Evolutionary conservation across 2,888 invertebrate genomes (phyloP), one percentile per base, ranked within the genome.

Genomic region (Lottia gigantea): DNA sequence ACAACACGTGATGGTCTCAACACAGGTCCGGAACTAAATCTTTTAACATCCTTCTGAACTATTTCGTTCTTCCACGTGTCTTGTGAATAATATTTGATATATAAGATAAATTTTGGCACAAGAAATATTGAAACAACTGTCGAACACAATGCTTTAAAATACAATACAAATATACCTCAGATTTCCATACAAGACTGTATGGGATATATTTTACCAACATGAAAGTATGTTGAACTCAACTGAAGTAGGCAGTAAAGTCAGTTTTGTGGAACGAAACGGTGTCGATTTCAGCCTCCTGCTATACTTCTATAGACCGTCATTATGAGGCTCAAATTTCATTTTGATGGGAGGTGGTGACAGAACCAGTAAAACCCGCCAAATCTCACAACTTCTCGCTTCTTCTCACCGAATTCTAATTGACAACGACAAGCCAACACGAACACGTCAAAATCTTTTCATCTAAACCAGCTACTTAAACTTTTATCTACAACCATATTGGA

Each of bases 341-440:
- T 55, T 65, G 61, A 69, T 65, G 69, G 61, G 64, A 46, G 40
- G 23, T 45, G 31, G 25, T 64, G 69, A 47, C 64, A 64, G 69
- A 47, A 26, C 64, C 23, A 65, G 64, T 47, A 55, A 69, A 31
- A 25, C 26, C 40, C 45, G 40, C 55, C 40, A 46, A 64, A 46
- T 23, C 65, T 55, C 64, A 55, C 65, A 46, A 46, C 64, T 49
- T 23, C 62, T 46, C 63, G 65, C 47, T 55, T 64, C 49, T 64
- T 69, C 65, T 69, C 69, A 31, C 45, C 40, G 49, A 31, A n/a
- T 25, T 69, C 47, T 69, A 69, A 69, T 69, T 69, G 69, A 69
- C 65, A 65, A 63, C 64, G 69, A 69, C 69, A 69, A 47, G 63
- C 68, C 40, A 64, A 63, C 63, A 62, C 15, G 64, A 40, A 26